Percentiles rank a stretch among this genome's conserved stretches.
These are phyloP conservation scores for Drosophila kambysellisi DNA, from an alignment of 2,888 invertebrate genomes.

Conservation along the genomic window DNA sequence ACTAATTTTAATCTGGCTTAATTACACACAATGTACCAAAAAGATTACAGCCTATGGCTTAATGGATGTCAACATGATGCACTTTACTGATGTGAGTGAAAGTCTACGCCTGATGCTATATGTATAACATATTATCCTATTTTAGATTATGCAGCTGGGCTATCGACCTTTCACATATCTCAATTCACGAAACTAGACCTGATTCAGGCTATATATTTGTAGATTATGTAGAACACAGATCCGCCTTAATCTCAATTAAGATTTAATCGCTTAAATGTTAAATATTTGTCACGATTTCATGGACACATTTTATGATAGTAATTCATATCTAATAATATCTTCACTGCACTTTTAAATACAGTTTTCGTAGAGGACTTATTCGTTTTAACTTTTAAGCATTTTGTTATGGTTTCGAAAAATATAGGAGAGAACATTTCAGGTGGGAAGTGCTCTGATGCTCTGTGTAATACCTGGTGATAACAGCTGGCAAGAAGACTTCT, in stretches of 20 bases:
- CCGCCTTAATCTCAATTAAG: background rate
- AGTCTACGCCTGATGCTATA: accelerated
- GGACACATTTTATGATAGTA: background rate
- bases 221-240: background rate
- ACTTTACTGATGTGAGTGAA: too few relatives aligned
- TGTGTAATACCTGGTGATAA: background rate
- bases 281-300: background rate
- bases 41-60: too few relatives aligned
- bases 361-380: background rate
- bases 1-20: slow-evolving; percentile 56
- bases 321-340: background rate
- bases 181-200: slow-evolving; percentile 35
- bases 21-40: slow-evolving; percentile 44
- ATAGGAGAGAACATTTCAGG: background rate
- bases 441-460: background rate
- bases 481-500: background rate
- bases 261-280: background rate
- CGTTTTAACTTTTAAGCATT: too few relatives aligned
- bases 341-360: background rate
- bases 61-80: too few relatives aligned
- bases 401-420: background rate
- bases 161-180: slow-evolving; percentile 67
- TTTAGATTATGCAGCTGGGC: slow-evolving; percentile 62
- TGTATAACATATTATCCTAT: background rate
- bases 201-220: background rate